Base-by-base conservation (phyloP, 2,113 vertebrate species). In the Ciconia maguari region DNA sequence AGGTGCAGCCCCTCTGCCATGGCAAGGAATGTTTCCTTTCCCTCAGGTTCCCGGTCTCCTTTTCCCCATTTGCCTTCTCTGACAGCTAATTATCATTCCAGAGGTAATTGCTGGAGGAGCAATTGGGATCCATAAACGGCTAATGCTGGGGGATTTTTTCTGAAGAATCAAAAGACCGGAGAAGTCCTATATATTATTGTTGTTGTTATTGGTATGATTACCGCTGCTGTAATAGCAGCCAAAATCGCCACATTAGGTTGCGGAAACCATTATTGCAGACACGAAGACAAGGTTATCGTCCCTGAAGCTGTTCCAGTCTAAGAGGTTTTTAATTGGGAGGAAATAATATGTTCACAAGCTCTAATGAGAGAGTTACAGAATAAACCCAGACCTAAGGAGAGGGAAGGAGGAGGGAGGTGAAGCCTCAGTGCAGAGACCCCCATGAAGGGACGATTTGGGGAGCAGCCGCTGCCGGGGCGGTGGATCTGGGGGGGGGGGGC, bases 401-500 rank as follows among this genome's bases (percentile, higher is more conserved):
- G 41, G 34, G 49, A 72, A 72, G 48, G 62, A 65, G 42, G 38
- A 88, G 46, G 16, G 57, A 83, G 29, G 26, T n/a, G 34, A 87
- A 74, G 32, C 21, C 55, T 54, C 74, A 20, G 5, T 19, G 15
- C 51, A 24, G 57, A 77, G 34, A 32, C 34, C 21, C 25, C 19
- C 20, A 13, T 11, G 60, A 30, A 75, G 42, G 4, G 60, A 58
- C 0, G 6, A 81, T 42, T 9, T 75, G 84, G n/a, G 94, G 69
- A 75, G 51, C 64, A 84, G 77, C 21, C 0, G 0, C 41, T 4
- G 10, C 55, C 2, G 2, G 4, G 55, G 34, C 1, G 0, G 77
- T 11, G 1, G 68, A 60, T 30, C 30, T 0, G 7, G 0, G 12
- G 13, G 18, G 13, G 18, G 13, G 18, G 22, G 27, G 7, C 32